Conservation (phyloP, 53 echinoderm and acorn worm species). For the Antedon mediterranea region DNA sequence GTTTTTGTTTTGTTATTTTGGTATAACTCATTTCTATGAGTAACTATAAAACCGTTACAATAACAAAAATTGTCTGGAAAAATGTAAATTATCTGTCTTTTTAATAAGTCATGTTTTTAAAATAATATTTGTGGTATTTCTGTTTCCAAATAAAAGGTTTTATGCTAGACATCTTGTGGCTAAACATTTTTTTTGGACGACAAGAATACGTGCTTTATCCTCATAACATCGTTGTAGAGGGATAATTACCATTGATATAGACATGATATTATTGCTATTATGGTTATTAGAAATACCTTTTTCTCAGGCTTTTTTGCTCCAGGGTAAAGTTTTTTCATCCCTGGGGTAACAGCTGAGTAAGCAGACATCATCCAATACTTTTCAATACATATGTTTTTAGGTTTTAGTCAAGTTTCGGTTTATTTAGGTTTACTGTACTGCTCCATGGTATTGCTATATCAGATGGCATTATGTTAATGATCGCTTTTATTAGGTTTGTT, state of each 20-base stretch:
- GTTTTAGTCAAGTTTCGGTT: too few relatives aligned
- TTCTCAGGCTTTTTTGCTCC: background rate
- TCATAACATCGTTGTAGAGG: background rate
- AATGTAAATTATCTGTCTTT: background rate
- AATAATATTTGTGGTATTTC: background rate
- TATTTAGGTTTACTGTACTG: too few relatives aligned
- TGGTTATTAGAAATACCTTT: background rate
- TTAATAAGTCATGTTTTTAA: background rate
- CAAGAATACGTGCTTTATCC: background rate
- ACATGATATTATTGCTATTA: background rate
- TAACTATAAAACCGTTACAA: too few relatives aligned
- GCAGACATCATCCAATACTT: too few relatives aligned
- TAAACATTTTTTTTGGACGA: background rate
- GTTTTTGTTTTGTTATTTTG: too few relatives aligned
- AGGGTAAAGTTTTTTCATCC: background rate
- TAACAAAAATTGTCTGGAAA: too few relatives aligned
- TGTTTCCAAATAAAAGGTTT: background rate
- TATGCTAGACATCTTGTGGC: background rate
- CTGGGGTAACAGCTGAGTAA: background rate
- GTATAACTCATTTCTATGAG: too few relatives aligned
- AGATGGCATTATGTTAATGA: too few relatives aligned
- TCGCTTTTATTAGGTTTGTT: too few relatives aligned
- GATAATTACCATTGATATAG: background rate
- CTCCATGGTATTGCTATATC: too few relatives aligned
- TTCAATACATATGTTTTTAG: too few relatives aligned